Evolutionary conservation across 2,113 vertebrate species (phyloP), one percentile per base, ranked within the genome.

Genomic region (Ardeotis arabs): DNA sequence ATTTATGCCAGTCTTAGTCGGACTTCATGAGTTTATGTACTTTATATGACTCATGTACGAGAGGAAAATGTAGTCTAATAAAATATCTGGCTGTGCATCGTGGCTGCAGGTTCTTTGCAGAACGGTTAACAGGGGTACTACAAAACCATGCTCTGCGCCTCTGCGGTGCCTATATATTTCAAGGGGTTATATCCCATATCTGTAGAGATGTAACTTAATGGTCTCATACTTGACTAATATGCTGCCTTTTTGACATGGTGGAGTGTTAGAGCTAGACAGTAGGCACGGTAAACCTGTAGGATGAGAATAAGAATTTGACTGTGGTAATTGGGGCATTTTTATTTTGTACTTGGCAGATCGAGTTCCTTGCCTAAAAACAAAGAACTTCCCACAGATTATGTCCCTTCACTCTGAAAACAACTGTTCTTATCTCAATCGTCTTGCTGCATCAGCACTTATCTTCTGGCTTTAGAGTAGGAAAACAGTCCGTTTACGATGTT

Each of bases 11-110:
- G 92, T 84, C 73, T 95, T 92, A 89, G 84, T 73, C 4, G 45
- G 89, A 93, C 94, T 92, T 94, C 81, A 91, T 87, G 92, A 94
- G 94, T 95, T 94, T 96, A 93, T 91, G 89, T 84, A 68, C 88
- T 96, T 96, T 89, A 94, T 95, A 92, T 94, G 90, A 89, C 88
- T 92, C 93, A 75, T 75, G 90, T 53, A 75, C 18, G 2, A 0
- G 8, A 84, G 84, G 89, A 95, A 94, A 96, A 95, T 89, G 86
- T 31, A 60, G 83, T 55, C 88, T 92, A 95, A 95, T 93, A 96
- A 96, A 97, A 94, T 84, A 96, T 6, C 93, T 85, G 87, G 35
- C 95, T 87, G 80, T 84, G 77, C 56, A 37, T 27, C 0, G 0
- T 21, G 70, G 91, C 93, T 93, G 73, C 77, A 82, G 73, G 88